Evolutionary conservation across 2,113 vertebrate genomes (phyloP).

Genomic region (Erythrolamprus reginae): DNA sequence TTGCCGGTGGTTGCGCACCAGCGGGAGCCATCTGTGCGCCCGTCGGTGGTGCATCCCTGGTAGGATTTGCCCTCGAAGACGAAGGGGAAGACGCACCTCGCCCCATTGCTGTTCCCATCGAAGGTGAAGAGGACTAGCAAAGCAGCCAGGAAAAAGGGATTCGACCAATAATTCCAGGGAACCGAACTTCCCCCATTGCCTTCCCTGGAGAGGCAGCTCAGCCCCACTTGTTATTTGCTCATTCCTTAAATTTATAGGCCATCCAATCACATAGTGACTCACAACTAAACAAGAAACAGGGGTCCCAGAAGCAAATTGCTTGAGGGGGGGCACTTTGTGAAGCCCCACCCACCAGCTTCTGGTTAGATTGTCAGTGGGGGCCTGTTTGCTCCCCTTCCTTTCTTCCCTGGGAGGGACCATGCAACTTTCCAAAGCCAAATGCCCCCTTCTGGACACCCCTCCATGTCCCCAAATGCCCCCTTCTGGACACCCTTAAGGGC

Average conservation of each 20-base stretch:
- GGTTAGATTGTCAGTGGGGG: neutral
- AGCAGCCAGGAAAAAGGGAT: neutral
- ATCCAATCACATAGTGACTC: neutral
- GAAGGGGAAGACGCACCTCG: constrained; percentile 87
- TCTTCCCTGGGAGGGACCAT: neutral
- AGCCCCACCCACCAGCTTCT: neutral
- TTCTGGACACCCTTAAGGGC: too few species aligned
- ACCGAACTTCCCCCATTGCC: neutral
- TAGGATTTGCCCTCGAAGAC: constrained; percentile 76
- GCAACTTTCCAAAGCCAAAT: neutral
- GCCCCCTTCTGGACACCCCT: neutral
- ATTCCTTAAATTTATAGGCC: neutral
- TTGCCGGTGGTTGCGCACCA: constrained; percentile 89
- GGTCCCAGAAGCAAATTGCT: neutral
- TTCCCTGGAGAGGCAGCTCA: neutral
- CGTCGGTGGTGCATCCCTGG: constrained; percentile 80
- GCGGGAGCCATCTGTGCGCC: constrained; percentile 82
- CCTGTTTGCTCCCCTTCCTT: neutral
- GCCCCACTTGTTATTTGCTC: neutral
- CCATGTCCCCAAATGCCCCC: too few species aligned
- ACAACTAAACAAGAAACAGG: neutral
- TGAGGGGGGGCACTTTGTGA: neutral
- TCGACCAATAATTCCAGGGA: neutral
- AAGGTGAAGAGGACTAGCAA: constrained; percentile 82
- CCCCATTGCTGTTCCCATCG: constrained; percentile 76